phyloP scores from a whole-genome alignment of 2,113 vertebrate species.

The Rattus norvegicus region DNA sequence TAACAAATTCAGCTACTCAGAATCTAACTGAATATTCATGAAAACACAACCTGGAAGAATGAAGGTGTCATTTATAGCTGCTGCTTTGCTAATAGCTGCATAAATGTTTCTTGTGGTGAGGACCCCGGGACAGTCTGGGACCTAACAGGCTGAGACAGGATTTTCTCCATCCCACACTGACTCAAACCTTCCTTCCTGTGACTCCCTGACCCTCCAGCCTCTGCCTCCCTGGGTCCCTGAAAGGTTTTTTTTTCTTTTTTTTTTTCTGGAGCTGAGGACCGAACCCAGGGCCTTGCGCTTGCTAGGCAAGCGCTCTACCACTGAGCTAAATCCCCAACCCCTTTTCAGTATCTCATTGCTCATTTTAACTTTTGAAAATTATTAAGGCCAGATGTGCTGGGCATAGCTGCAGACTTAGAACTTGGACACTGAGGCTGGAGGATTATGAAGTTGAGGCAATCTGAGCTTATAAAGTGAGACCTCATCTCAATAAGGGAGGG shows the following conservation, averaged over 20 bases:
- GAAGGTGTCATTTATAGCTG: constrained; percentile 16
- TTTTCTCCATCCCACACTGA: background rate
- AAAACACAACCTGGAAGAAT: constrained; percentile 22
- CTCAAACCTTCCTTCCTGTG: background rate
- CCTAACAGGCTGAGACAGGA: background rate
- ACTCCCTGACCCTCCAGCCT: background rate
- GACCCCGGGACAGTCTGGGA: constrained; percentile 42
- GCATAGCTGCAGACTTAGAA: background rate
- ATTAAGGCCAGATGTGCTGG: background rate
- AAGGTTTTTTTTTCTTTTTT: background rate
- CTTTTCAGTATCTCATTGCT: constrained; percentile 7
- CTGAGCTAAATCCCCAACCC: no score
- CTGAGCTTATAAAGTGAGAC: background rate
- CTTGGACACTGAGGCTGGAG: background rate
- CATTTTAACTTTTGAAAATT: constrained; percentile 58
- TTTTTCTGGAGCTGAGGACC: no score
- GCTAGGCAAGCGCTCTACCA: no score
- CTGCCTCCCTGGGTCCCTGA: background rate
- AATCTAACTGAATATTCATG: constrained; percentile 65
- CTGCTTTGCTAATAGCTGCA: constrained; percentile 45
- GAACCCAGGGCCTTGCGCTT: no score
- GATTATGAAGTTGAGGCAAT: background rate
- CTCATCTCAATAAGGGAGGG: background rate
- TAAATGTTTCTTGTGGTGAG: constrained; percentile 46
- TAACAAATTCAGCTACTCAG: constrained; percentile 47